Conservation (phyloP, 2,113 vertebrate species). For the Tyto alba region DNA sequence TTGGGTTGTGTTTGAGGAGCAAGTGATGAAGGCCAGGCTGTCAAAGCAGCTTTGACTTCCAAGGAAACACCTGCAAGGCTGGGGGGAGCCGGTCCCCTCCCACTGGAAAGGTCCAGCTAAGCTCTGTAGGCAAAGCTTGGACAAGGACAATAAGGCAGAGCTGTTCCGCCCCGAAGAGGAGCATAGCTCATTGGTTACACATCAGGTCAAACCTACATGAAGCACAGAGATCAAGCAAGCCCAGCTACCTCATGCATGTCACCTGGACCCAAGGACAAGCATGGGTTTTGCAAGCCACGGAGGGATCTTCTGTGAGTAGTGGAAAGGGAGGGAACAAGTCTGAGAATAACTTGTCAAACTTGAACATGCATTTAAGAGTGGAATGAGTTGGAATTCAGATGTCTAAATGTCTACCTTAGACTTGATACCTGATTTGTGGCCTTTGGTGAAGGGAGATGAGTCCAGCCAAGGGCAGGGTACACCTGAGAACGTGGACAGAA, state of each 20-base stretch:
- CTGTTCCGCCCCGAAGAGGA: neutral
- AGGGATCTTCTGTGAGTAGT: neutral
- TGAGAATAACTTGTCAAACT: neutral
- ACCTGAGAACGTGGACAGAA: neutral
- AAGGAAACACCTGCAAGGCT: neutral
- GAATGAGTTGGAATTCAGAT: neutral
- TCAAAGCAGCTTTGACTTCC: neutral
- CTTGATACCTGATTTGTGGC: neutral
- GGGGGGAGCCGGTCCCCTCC: neutral
- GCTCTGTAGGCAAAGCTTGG: neutral
- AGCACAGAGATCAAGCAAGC: neutral
- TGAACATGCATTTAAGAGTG: neutral
- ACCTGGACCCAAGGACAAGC: neutral
- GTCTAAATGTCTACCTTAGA: neutral
- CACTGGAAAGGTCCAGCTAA: neutral
- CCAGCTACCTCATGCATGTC: neutral
- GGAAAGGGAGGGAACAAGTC: neutral
- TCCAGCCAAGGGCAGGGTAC: neutral
- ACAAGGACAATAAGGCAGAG: neutral
- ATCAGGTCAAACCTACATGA: neutral
- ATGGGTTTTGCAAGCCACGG: neutral
- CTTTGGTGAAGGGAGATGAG: neutral
- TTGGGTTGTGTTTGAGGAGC: neutral
- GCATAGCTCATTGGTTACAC: neutral
- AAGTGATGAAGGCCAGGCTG: neutral